phyloP scores from a whole-genome alignment of 2,797 vertebrate genomes.

The Poeciliopsis presidionis region DNA sequence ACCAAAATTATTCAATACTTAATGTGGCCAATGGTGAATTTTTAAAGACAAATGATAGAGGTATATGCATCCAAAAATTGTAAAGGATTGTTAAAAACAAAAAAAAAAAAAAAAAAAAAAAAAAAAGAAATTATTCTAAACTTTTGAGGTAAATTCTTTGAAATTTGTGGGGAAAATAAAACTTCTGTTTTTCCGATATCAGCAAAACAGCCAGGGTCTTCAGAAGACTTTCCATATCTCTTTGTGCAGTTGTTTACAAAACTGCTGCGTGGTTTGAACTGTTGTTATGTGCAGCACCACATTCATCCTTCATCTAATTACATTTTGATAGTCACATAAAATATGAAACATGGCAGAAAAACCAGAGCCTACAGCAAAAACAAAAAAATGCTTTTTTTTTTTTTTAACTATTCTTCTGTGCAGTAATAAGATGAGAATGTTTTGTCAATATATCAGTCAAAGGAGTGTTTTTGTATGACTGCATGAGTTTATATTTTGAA shows the following conservation, averaged over 20 bases:
- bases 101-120: too few relatives aligned
- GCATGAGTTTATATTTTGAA: neutral
- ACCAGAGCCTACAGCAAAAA: neutral
- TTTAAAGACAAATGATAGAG: too few relatives aligned
- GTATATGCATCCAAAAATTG: too few relatives aligned
- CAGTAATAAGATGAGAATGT: neutral
- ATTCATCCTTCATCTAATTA: neutral
- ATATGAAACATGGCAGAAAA: neutral
- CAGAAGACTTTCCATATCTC: neutral
- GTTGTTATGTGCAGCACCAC: neutral
- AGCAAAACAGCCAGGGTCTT: neutral
- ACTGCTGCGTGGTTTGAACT: too few relatives aligned
- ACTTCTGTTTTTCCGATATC: neutral
- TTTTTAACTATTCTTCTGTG: neutral
- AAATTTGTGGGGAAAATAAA: neutral
- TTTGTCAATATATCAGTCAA: neutral
- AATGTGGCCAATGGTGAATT: too few relatives aligned
- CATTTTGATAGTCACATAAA: neutral
- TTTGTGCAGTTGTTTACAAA: neutral
- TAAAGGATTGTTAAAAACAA: too few relatives aligned
- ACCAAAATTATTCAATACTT: too few relatives aligned
- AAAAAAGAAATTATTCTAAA: neutral
- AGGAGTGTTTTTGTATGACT: neutral
- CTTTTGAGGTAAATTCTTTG: neutral
- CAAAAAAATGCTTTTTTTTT: neutral